Conservation (phyloP, 2,797 vertebrate genomes). For the Poecilia wingei region DNA sequence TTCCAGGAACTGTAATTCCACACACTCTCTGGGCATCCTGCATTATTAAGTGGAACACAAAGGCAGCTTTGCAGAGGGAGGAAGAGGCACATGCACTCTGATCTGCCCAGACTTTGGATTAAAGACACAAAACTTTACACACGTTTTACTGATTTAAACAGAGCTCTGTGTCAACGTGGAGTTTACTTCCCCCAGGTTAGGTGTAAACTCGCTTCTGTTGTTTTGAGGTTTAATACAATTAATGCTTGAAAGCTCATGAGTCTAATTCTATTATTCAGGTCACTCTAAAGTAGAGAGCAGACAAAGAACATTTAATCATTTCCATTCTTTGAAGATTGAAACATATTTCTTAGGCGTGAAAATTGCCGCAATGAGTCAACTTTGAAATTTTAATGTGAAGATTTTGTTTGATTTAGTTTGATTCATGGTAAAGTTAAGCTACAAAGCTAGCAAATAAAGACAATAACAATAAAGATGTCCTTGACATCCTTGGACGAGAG, state of each 20-base stretch:
- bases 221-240: constrained; percentile 13
- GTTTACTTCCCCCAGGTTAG: background rate
- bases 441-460: background rate
- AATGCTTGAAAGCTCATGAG: background rate
- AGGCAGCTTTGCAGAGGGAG: constrained; percentile 44
- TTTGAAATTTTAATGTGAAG: background rate
- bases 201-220: background rate
- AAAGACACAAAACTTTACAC: constrained; percentile 43
- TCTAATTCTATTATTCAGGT: background rate
- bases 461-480: background rate
- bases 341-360: background rate
- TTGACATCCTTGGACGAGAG: constrained; percentile 22
- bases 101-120: constrained; percentile 48
- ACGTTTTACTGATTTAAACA: constrained; percentile 52
- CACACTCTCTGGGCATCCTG: constrained; percentile 58
- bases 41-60: constrained; percentile 77
- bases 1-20: constrained; percentile 75
- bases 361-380: background rate
- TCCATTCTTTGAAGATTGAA: background rate
- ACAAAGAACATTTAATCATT: background rate
- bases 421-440: background rate
- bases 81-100: constrained; percentile 48
- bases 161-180: constrained; percentile 37
- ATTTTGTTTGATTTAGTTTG: background rate
- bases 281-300: background rate